Evolutionary conservation across 1,140 invertebrate species (phyloP).

Genomic region (Hyles euphorbiae): DNA sequence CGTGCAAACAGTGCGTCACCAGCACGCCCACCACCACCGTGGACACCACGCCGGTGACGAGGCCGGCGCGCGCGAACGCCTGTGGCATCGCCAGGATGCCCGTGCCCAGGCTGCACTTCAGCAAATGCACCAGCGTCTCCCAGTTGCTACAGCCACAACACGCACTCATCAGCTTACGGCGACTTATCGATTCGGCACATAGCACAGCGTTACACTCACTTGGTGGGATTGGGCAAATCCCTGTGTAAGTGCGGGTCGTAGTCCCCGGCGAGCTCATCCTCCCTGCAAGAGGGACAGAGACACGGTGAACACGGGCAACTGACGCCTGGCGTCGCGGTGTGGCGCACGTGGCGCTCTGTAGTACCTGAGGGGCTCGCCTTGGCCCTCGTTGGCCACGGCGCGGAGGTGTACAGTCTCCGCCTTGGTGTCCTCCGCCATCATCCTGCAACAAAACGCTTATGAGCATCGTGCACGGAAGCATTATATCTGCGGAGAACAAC

Average conservation of each 20-base stretch:
- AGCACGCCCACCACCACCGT: slow-evolving; percentile 78
- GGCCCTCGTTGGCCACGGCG: slow-evolving; percentile 14
- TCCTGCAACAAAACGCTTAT: background rate
- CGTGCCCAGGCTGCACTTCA: slow-evolving; percentile 86
- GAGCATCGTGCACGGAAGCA: background rate
- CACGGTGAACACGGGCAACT: background rate
- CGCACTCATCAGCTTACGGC: background rate
- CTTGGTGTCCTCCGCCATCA: slow-evolving; percentile 23
- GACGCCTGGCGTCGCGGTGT: background rate
- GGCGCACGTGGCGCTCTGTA: background rate
- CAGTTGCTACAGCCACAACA: slow-evolving; percentile 69
- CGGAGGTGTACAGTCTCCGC: slow-evolving; percentile 34
- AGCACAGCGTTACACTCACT: slow-evolving; percentile 16
- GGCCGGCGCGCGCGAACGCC: slow-evolving; percentile 83
- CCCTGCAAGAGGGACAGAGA: slow-evolving; percentile 13
- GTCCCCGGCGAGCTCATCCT: slow-evolving; percentile 24
- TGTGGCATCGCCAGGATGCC: slow-evolving; percentile 89
- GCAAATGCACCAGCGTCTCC: slow-evolving; percentile 81
- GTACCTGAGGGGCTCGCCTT: background rate
- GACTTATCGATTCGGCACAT: too few species aligned
- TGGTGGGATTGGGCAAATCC: slow-evolving; percentile 32
- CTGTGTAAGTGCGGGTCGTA: slow-evolving; percentile 50
- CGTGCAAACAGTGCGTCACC: slow-evolving; percentile 81
- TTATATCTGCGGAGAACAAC: background rate
- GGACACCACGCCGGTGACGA: slow-evolving; percentile 77